phyloP scores from a whole-genome alignment of 2,797 vertebrate species.

The Danionella dracula region DNA sequence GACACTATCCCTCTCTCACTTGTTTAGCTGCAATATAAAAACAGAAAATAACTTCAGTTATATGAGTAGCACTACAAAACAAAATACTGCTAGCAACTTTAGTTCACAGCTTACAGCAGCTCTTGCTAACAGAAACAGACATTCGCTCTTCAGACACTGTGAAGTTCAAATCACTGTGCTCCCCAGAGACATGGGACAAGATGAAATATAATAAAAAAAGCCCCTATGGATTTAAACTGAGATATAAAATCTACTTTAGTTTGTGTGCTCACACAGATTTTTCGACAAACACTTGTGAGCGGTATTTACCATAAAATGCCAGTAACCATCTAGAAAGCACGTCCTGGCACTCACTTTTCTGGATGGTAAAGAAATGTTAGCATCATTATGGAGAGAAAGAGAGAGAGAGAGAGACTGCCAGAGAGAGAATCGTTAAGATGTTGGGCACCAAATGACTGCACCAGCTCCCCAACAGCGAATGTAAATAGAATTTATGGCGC shows the following conservation, averaged over 20 bases:
- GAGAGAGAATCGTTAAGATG: constrained; percentile 26
- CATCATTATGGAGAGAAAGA: constrained; percentile 40
- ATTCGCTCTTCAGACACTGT: constrained; percentile 10
- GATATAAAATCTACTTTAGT: constrained; percentile 14
- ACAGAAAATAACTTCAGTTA: no score
- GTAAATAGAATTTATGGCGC: constrained; percentile 68
- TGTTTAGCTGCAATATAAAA: no score
- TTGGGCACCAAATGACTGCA: constrained; percentile 51
- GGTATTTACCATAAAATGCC: constrained; percentile 16
- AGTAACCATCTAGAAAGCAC: background rate
- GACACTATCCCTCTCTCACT: no score
- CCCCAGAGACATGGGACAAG: constrained; percentile 5
- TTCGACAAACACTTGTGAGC: background rate
- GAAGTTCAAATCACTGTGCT: constrained; percentile 16
- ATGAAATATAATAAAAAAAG: constrained; percentile 8
- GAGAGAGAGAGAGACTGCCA: constrained; percentile 18
- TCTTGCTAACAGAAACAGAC: background rate
- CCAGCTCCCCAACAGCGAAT: constrained; percentile 52
- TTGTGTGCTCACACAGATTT: constrained; percentile 16
- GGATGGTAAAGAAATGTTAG: constrained; percentile 37
- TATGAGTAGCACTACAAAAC: no score
- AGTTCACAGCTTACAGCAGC: background rate
- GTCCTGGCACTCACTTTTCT: background rate
- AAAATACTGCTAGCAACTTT: background rate
- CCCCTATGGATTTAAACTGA: constrained; percentile 14